Percentiles rank a stretch among this genome's conserved stretches.
phyloP scores from a whole-genome alignment of 2,113 vertebrate genomes.

The Solenodon paradoxus region DNA sequence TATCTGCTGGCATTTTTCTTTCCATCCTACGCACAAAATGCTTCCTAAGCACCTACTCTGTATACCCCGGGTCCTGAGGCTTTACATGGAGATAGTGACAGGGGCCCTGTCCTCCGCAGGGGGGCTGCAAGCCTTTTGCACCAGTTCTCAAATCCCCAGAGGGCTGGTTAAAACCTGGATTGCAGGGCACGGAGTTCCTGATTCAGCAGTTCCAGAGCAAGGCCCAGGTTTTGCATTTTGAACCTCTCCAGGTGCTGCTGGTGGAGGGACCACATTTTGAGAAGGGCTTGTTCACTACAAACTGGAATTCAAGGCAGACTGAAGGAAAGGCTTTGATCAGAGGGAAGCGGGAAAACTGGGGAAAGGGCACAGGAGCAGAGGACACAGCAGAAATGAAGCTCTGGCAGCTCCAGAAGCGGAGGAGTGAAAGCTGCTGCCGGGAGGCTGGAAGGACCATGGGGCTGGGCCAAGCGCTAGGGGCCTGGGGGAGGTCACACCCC shows the following conservation, averaged over 20 bases:
- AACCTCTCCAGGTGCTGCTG: neutral
- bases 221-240: neutral
- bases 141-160: neutral
- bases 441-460: neutral
- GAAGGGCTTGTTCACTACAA: neutral
- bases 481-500: conserved; percentile 14
- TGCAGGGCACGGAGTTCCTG: neutral
- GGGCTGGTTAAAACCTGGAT: no score
- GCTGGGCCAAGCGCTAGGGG: neutral
- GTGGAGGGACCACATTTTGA: neutral
- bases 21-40: neutral
- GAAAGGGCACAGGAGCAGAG: neutral
- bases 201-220: neutral
- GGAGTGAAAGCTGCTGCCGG: conserved; percentile 6
- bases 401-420: conserved; percentile 25
- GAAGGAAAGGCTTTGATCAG: neutral
- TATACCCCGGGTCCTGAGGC: neutral
- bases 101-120: neutral
- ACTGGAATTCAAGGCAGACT: neutral
- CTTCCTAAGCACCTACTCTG: neutral
- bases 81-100: neutral
- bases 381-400: neutral
- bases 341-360: neutral
- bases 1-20: neutral
- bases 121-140: neutral